Conservation (phyloP, 2,888 invertebrate genomes). For the Scaptomyza tumidula region DNA sequence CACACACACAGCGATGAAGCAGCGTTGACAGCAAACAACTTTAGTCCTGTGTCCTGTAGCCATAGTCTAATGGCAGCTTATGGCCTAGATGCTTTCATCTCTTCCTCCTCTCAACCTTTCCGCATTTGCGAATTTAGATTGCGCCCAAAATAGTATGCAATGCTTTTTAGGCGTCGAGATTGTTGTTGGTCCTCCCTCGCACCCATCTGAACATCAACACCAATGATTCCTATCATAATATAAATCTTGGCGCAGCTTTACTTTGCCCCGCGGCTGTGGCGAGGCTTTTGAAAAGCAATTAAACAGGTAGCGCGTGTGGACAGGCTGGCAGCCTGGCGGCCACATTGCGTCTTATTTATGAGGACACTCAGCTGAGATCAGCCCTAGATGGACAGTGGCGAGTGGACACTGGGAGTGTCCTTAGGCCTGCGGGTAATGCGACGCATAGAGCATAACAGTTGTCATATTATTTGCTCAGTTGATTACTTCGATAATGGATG, state of each 20-base stretch:
- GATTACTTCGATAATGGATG: constrained; percentile 62
- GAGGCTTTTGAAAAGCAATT: constrained; percentile 73
- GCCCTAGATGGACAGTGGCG: neutral
- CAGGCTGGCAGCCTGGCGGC: neutral
- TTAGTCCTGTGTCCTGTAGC: constrained; percentile 28
- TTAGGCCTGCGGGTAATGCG: constrained; percentile 8
- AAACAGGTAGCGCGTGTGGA: constrained; percentile 46
- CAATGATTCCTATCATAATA: constrained; percentile 74
- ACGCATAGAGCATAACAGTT: constrained; percentile 38
- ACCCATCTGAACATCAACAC: neutral
- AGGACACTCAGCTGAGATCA: neutral
- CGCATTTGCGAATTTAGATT: constrained; percentile 59
- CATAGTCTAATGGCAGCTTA: constrained; percentile 55
- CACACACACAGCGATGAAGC: constrained; percentile 3
- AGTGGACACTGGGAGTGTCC: neutral
- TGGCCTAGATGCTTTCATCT: constrained; percentile 21
- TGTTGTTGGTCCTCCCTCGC: constrained; percentile 20
- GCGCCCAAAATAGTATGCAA: constrained; percentile 65
- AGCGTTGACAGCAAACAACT: constrained; percentile 22
- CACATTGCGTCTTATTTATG: constrained; percentile 40
- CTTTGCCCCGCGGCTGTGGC: constrained; percentile 16
- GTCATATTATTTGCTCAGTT: constrained; percentile 64
- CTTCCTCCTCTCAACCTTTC: constrained; percentile 13
- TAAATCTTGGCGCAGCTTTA: constrained; percentile 54
- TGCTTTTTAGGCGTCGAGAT: constrained; percentile 48